These are phyloP conservation scores for Watsonalla binaria DNA, from an alignment of 2,888 invertebrate genomes.

Conservation along the genomic window DNA sequence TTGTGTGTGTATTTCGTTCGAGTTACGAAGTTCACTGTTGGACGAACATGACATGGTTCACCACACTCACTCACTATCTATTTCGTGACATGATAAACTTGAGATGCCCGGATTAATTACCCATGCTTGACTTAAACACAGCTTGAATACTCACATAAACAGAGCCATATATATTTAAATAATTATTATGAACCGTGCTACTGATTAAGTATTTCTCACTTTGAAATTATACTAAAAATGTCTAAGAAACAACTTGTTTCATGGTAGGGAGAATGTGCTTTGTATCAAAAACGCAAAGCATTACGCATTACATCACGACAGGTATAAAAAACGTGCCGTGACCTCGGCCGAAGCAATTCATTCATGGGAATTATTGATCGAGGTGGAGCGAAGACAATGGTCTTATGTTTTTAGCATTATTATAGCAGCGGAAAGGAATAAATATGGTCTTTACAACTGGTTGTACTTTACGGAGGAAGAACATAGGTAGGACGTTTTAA, in stretches of 20 bases:
- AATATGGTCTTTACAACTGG: no score
- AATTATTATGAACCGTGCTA: no score
- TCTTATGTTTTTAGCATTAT: slow-evolving; percentile 6
- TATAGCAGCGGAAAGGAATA: neutral
- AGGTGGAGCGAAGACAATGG: slow-evolving; percentile 57
- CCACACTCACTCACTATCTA: slow-evolving; percentile 6
- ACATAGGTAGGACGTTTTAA: no score
- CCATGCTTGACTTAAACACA: no score
- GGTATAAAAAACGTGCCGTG: slow-evolving; percentile 64
- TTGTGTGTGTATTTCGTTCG: slow-evolving; percentile 24
- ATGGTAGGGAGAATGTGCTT: slow-evolving; percentile 33
- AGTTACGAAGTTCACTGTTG: slow-evolving; percentile 34
- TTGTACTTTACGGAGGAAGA: no score
- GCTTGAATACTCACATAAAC: no score
- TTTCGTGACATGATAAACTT: no score
- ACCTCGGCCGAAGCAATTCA: slow-evolving; percentile 58
- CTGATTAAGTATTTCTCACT: no score
- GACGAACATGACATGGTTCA: slow-evolving; percentile 12
- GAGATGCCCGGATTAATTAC: no score
- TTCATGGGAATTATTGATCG: slow-evolving; percentile 61
- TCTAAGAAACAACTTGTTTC: slow-evolving; percentile 2
- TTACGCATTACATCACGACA: slow-evolving; percentile 66
- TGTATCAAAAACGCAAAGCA: slow-evolving; percentile 38
- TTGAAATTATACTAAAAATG: neutral
- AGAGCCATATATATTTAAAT: no score